Base-by-base conservation (phyloP, 2,113 vertebrate species). In the Campylomormyrus tamandua region DNA sequence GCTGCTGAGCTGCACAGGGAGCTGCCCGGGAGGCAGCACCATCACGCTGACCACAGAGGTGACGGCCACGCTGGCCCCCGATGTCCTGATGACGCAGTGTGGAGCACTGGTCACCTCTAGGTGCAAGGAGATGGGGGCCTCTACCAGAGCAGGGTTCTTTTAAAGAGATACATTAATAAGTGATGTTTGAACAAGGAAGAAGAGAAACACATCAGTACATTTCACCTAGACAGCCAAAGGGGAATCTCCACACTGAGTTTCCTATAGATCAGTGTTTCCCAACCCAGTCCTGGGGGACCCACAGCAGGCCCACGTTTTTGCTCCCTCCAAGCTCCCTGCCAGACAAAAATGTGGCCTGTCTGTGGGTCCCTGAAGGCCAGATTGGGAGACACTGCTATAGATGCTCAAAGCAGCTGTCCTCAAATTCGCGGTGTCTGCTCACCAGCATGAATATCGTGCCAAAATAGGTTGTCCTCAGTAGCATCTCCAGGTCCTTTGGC, bases 391-490 rank as follows among this genome's bases (percentile, higher is more conserved):
- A 70, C 27, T 70, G 62, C 27, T 70, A 70, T 70, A 49, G 45
- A 46, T 48, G 83, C 52, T 58, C 4, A 17, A 45, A 49, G 48
- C 45, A 31, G 83, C 24, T 49, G 2, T 27, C 21, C 24, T 21
- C 9, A 5, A 11, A 27, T 87, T 53, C 45, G 0, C 1, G 0
- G 46, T 24, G 10, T 52, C 1, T 87, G 27, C 95, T 95, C 87
- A 98, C 98, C 97, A 96, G 90, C 92, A 99, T 95, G 93, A 99
- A 93, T 5, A 99, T 96, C 89, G 95, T 93, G 83, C 96, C 98
- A 0, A 99, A 97, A 94, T 97, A 99, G 5, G 97, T 97, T 46
- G 98, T 98, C 91, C 97, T 97, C 91, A 99, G 94, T 92, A 99
- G 92, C 94, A 99, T 92, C 89, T 98, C 97, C 91, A 99, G 88